phyloP scores from a whole-genome alignment of 37 sponge, comb jelly and placozoan species.

The Amphimedon queenslandica region DNA sequence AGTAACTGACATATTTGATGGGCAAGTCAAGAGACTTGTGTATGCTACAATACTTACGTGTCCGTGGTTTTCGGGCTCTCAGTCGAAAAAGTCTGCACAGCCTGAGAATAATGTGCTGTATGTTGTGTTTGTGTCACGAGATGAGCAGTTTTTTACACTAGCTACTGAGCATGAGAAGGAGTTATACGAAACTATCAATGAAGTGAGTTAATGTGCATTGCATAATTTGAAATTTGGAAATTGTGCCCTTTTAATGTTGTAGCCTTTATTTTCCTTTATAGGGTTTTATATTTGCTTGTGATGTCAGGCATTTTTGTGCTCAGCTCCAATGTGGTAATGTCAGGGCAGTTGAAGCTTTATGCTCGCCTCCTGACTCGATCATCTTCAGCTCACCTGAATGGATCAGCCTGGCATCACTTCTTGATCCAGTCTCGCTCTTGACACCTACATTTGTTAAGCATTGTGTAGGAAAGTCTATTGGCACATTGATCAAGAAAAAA shows the following conservation, averaged over 20 bases:
- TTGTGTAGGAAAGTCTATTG: slow-evolving; percentile 53
- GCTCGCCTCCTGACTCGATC: slow-evolving; percentile 42
- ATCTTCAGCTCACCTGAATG: slow-evolving; percentile 43
- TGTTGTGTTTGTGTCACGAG: slow-evolving; percentile 54
- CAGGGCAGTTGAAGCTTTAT: slow-evolving; percentile 49
- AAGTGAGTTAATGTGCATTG: too few relatives aligned
- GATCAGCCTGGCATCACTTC: slow-evolving; percentile 7
- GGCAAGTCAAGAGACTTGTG: slow-evolving; percentile 44
- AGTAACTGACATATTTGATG: slow-evolving; percentile 21
- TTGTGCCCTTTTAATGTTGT: too few relatives aligned
- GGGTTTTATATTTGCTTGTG: slow-evolving; percentile 56
- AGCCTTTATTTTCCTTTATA: too few relatives aligned
- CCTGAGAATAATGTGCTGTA: slow-evolving; percentile 44
- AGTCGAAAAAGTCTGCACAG: slow-evolving; percentile 46
- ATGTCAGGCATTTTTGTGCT: slow-evolving; percentile 59
- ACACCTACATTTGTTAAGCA: slow-evolving; percentile 35
- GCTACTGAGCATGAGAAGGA: slow-evolving; percentile 58
- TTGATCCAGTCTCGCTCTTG: slow-evolving; percentile 33
- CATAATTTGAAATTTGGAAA: too few relatives aligned
- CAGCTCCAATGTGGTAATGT: slow-evolving; percentile 58
- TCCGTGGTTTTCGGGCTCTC: slow-evolving; percentile 59
- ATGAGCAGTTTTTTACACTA: slow-evolving; percentile 73
- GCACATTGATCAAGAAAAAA: slow-evolving; percentile 36
- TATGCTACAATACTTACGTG: slow-evolving; percentile 60
- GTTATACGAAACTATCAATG: slow-evolving; percentile 44